Percentiles rank a stretch among this genome's conserved stretches.
These are phyloP conservation scores for Epinephelus coioides DNA, from an alignment of 2,797 vertebrate genomes.

Conservation along the genomic window DNA sequence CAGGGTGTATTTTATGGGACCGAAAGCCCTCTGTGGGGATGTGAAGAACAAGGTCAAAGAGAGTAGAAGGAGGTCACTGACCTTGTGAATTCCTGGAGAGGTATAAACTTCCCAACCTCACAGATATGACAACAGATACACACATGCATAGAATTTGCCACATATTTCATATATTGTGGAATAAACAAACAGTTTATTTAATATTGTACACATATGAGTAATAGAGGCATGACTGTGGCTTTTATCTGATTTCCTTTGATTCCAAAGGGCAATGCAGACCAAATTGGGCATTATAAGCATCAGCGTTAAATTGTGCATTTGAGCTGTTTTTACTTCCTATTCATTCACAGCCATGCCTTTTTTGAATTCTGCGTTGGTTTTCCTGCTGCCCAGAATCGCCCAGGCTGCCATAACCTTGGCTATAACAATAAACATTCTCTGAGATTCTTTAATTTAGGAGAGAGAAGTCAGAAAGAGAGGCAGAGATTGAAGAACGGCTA, in stretches of 20 bases:
- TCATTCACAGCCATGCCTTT: background rate
- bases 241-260: slow-evolving; percentile 2
- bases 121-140: background rate
- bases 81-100: slow-evolving; percentile 18
- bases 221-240: background rate
- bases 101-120: background rate
- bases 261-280: slow-evolving; percentile 1
- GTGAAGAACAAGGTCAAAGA: slow-evolving; percentile 55
- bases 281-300: background rate
- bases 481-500: slow-evolving; percentile 73
- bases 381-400: slow-evolving; percentile 26
- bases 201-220: background rate
- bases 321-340: slow-evolving; percentile 30
- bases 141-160: background rate
- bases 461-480: slow-evolving; percentile 65
- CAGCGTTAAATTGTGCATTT: slow-evolving; percentile 35
- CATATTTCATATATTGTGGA: background rate
- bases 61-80: slow-evolving; percentile 38
- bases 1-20: slow-evolving; percentile 51
- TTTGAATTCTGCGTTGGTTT: slow-evolving; percentile 8
- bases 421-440: slow-evolving; percentile 72
- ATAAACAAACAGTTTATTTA: background rate
- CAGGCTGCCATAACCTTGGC: slow-evolving; percentile 63
- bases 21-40: slow-evolving; percentile 10
- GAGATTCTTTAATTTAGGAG: slow-evolving; percentile 70